Conservation (phyloP, 2,888 invertebrate genomes). For the Phragmatobia fuliginosa region DNA sequence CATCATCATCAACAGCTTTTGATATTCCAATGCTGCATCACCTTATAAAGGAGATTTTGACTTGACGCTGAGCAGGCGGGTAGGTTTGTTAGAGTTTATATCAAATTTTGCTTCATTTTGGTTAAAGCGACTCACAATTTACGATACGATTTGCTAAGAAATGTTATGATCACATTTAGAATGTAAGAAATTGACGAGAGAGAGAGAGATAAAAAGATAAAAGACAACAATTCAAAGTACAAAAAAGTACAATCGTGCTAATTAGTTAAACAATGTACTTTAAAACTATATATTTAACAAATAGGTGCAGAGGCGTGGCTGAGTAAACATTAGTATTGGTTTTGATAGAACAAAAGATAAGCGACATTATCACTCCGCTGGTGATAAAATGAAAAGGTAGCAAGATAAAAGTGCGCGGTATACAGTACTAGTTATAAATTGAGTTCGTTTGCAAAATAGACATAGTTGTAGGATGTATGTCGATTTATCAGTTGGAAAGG, state of each 20-base stretch:
- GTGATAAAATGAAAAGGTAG: conserved; percentile 27
- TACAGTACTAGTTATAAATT: conserved; percentile 5
- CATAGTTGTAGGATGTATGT: neutral
- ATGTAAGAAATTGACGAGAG: neutral
- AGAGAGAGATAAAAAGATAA: neutral
- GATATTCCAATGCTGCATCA: no score
- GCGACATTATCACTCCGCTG: conserved; percentile 29
- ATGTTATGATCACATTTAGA: no score
- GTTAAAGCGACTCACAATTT: no score
- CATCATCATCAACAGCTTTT: no score
- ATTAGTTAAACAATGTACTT: neutral
- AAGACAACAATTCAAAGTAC: neutral
- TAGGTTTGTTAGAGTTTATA: no score
- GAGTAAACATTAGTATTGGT: conserved; percentile 27
- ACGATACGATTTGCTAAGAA: no score
- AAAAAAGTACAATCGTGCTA: neutral
- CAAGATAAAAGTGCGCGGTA: neutral
- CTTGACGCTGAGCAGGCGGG: no score
- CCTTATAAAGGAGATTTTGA: no score
- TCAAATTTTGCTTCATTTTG: no score
- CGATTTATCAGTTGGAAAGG: no score
- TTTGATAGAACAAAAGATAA: conserved; percentile 48
- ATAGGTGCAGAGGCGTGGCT: conserved; percentile 20
- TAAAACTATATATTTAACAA: conserved; percentile 1
- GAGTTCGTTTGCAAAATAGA: neutral